Conservation (phyloP, 2,888 invertebrate species). For the Disparrhopalites patrizii region DNA sequence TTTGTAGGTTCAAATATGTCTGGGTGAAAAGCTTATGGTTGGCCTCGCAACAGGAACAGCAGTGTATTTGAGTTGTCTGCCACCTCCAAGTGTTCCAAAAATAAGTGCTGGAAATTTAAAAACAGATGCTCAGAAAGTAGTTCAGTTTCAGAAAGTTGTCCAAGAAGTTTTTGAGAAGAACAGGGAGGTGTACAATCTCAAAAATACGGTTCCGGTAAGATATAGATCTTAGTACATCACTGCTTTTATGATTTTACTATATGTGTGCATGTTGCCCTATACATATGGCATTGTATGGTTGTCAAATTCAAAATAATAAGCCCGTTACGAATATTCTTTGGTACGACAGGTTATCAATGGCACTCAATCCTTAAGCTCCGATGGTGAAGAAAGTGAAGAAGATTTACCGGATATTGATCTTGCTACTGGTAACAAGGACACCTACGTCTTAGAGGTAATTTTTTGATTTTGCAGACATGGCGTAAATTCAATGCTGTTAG, state of each 20-base stretch:
- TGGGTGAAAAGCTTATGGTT: conserved; percentile 83
- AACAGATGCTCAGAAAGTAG: conserved; percentile 62
- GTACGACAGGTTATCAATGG: conserved; percentile 25
- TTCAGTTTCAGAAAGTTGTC: conserved; percentile 66
- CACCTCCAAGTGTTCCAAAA: conserved; percentile 68
- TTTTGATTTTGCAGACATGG: neutral
- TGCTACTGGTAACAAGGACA: conserved; percentile 70
- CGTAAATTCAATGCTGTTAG: neutral
- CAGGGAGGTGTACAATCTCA: conserved; percentile 65
- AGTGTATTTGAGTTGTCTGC: conserved; percentile 70
- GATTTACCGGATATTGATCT: conserved; percentile 64
- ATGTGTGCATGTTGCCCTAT: neutral
- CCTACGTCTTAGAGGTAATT: conserved; percentile 69
- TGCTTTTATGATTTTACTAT: neutral
- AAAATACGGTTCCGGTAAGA: conserved; percentile 50
- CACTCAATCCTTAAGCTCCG: conserved; percentile 52
- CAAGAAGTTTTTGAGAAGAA: conserved; percentile 68
- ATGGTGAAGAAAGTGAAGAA: conserved; percentile 59
- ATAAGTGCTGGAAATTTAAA: conserved; percentile 64
- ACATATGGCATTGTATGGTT: neutral
- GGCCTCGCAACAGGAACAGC: conserved; percentile 87
- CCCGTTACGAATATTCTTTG: neutral
- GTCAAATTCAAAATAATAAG: neutral
- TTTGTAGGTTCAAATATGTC: conserved; percentile 63
- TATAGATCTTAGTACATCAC: neutral